Evolutionary conservation across 2,797 vertebrate genomes (phyloP), one percentile per base, ranked within the genome.

Genomic region (Diplodus puntazzo): DNA sequence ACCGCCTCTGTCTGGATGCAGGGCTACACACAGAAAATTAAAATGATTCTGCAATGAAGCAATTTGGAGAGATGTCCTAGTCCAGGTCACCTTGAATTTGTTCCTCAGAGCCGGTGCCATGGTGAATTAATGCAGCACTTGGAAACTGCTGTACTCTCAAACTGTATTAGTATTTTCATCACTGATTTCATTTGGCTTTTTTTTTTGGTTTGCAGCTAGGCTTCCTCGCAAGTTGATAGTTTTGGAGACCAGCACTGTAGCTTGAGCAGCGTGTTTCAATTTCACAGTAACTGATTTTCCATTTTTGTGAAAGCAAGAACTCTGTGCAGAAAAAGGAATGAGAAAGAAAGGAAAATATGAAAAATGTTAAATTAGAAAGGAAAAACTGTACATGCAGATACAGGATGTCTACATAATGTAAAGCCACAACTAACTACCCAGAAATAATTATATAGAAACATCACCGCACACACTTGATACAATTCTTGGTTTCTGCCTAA

Each of bases 31-130:
- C 83, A 87, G 86, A 94, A 91, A 90, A 93, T 94, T 87, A 89
- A 94, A 92, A 93, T 84, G 71, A 90, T 94, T 94, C 88, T 93
- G 92, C 93, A 91, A 88, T 91, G 89, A 92, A 91, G 93, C 92
- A 92, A 85, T 94, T 92, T 90, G 71, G 61, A 85, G 74, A 84
- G 83, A 87, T 82, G 87, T 87, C 88, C 89, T 80, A 66, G 81
- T 57, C 60, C 34, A 61, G 93, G 93, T 94, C 91, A 94, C 91
- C 92, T 94, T 94, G 92, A 71, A 59, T 75, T 76, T 80, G 68
- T 86, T 89, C 66, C 25, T 87, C 71, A 34, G 79, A 86, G 86
- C 55, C 1, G 11, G 71, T 78, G 78, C 67, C 42, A 80, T 52
- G 11, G 53, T 77, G 84, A 87, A 90, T 88, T 87, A 89, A 84